These are phyloP conservation scores for Hydrozoanthus tunicans DNA, from an alignment of 64 coral and sea anemone genomes.

Conservation along the genomic window DNA sequence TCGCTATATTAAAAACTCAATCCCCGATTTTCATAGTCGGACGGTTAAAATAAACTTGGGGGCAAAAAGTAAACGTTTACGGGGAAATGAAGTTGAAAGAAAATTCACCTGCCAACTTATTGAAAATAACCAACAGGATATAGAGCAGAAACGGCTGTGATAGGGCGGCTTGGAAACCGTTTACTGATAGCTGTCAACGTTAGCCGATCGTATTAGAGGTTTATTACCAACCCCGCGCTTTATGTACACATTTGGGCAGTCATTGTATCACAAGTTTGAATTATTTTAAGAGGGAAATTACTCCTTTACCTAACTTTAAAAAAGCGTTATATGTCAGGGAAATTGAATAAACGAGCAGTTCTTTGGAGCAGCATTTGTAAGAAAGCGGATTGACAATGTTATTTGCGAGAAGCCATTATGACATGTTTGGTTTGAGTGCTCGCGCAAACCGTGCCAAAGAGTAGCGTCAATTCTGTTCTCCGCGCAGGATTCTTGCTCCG, in stretches of 20 bases:
- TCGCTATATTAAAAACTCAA: constrained; percentile 57
- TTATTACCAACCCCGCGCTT: background rate
- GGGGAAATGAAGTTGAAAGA: constrained; percentile 32
- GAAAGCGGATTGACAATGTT: too few relatives aligned
- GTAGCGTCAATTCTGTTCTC: too few relatives aligned
- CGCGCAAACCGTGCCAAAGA: too few relatives aligned
- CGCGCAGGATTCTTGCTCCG: too few relatives aligned
- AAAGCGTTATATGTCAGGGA: constrained; percentile 1
- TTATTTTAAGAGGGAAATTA: constrained; percentile 28
- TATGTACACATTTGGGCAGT: constrained; percentile 39
- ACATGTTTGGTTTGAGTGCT: too few relatives aligned
- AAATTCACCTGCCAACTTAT: constrained; percentile 51
- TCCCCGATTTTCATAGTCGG: constrained; percentile 4
- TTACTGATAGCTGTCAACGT: constrained; percentile 10
- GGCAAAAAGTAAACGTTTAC: constrained; percentile 16
- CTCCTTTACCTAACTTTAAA: background rate
- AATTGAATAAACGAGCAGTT: background rate
- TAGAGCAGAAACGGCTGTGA: constrained; percentile 28
- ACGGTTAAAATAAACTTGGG: constrained; percentile 49
- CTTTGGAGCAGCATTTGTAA: too few relatives aligned
- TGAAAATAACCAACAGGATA: constrained; percentile 54
- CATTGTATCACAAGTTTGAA: constrained; percentile 11
- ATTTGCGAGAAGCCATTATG: too few relatives aligned
- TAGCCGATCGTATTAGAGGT: background rate
- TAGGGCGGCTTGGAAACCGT: constrained; percentile 20